phyloP scores from a whole-genome alignment of 1,140 invertebrate species.

The Eufriesea mexicana region DNA sequence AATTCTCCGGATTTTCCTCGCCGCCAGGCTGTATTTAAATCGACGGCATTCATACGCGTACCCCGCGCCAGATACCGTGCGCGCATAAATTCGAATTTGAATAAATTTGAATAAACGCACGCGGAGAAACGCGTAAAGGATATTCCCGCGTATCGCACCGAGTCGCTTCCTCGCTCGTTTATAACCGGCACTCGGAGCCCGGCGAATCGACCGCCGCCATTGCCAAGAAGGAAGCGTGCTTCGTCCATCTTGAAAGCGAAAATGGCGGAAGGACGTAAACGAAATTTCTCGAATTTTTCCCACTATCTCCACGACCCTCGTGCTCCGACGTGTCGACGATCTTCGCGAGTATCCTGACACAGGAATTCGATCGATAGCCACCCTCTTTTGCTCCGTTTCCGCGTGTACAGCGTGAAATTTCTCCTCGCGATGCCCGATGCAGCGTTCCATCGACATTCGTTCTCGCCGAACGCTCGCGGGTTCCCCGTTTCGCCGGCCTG shows the following conservation, averaged over 20 bases:
- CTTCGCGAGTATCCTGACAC: background rate
- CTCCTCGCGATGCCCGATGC: conserved; percentile 1
- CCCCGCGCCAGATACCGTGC: background rate
- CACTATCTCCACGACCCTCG: background rate
- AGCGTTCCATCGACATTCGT: background rate
- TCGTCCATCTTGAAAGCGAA: background rate
- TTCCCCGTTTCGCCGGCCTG: conserved; percentile 3
- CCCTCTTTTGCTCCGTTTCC: background rate
- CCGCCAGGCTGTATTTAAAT: conserved; percentile 23
- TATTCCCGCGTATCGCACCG: conserved; percentile 10
- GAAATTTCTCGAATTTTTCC: conserved; percentile 11
- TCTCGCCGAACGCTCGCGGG: background rate
- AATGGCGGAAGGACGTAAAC: background rate
- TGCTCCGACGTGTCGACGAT: conserved; percentile 16
- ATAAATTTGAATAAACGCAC: conserved; percentile 41
- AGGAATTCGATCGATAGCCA: conserved; percentile 2
- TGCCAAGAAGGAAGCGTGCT: background rate
- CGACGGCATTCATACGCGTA: conserved; percentile 10
- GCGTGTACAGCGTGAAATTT: background rate
- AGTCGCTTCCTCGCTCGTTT: background rate
- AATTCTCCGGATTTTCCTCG: background rate
- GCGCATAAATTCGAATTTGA: conserved; percentile 30
- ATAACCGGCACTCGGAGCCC: background rate
- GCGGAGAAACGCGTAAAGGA: background rate
- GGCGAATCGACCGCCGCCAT: background rate